Percentiles rank a stretch among this genome's conserved stretches.
Conservation (phyloP, 2,888 invertebrate species). For the Drosophila anceps region DNA sequence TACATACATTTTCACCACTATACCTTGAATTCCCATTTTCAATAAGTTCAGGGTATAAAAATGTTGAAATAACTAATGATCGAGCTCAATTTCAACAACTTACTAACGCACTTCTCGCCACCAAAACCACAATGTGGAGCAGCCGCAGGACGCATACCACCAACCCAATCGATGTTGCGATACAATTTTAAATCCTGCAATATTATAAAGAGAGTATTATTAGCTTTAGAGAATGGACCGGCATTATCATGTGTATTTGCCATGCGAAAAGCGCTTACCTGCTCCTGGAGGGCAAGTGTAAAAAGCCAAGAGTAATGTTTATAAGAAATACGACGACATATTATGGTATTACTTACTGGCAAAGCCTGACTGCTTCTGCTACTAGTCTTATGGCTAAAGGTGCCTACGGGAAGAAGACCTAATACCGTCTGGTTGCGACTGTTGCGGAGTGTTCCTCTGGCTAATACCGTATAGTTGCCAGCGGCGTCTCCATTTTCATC, state of each 20-base stretch:
- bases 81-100: too few species aligned
- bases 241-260: constrained; percentile 6
- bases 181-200: constrained; percentile 91
- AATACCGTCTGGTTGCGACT: constrained; percentile 84
- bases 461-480: constrained; percentile 96
- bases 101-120: constrained; percentile 95
- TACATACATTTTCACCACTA: too few species aligned
- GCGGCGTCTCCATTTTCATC: constrained; percentile 96
- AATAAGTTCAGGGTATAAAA: too few species aligned
- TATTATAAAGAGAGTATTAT: constrained; percentile 8
- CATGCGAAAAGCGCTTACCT: constrained; percentile 68
- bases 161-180: constrained; percentile 91
- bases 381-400: constrained; percentile 88
- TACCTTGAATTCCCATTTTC: too few species aligned
- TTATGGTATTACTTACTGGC: constrained; percentile 89
- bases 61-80: too few species aligned
- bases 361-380: constrained; percentile 87
- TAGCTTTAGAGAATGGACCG: background rate
- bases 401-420: constrained; percentile 92
- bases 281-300: constrained; percentile 53
- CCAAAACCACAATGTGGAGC: constrained; percentile 96
- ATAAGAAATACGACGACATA: constrained; percentile 1
- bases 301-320: constrained; percentile 34
- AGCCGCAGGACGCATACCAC: constrained; percentile 90
- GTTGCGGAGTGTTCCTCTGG: constrained; percentile 85